A percentile compares a stretch with the other conserved stretches of the same genome.
Conservation (phyloP, 2,113 vertebrate species). For the Mus spicilegus region DNA sequence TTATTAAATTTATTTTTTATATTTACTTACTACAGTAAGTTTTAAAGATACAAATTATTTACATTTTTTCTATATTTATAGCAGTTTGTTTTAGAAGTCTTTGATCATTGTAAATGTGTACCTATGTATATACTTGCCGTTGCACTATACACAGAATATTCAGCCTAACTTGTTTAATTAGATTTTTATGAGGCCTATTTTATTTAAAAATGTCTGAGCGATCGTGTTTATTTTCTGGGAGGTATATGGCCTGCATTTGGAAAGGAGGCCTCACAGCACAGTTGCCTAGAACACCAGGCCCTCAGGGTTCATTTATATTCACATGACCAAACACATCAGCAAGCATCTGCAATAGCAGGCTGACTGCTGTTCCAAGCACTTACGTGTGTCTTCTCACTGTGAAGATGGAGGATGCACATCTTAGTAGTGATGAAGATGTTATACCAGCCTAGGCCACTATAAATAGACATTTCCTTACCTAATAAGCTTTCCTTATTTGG, state of each 20-base stretch:
- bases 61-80: not conserved
- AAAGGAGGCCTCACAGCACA: not conserved
- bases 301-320: not conserved
- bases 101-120: not conserved
- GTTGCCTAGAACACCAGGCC: not conserved
- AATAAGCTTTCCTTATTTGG: not conserved
- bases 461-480: not conserved
- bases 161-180: not conserved
- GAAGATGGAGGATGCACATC: not conserved
- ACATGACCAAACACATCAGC: not conserved
- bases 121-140: not conserved
- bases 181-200: not conserved
- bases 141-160: not conserved
- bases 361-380: not conserved
- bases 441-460: not conserved
- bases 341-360: too few relatives aligned
- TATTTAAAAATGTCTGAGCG: not conserved
- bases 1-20: not conserved
- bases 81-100: not conserved
- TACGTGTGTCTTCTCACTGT: not conserved
- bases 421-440: not conserved
- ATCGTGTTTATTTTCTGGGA: not conserved
- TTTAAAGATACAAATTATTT: not conserved
- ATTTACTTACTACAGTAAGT: not conserved
- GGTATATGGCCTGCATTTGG: not conserved